These are phyloP conservation scores for Sphyrna mokarran DNA, from an alignment of 2,113 vertebrate genomes.

Conservation along the genomic window DNA sequence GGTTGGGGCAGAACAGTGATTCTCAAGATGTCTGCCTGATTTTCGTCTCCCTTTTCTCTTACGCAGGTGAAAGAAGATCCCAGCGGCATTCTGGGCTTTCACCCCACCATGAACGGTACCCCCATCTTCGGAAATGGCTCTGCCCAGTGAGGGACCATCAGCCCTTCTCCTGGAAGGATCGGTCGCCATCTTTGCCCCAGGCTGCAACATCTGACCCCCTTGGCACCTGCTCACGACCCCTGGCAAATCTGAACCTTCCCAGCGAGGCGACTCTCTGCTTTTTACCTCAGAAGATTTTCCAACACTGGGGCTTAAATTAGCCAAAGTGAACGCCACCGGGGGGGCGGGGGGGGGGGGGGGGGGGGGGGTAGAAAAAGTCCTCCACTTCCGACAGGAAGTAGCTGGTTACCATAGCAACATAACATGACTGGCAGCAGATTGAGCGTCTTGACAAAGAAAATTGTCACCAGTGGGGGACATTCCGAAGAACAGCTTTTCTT, in stretches of 20 bases:
- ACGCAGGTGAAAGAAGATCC: neutral
- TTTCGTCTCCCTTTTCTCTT: neutral
- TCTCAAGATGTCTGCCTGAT: neutral
- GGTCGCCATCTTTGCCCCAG: neutral
- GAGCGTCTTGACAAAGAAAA: neutral
- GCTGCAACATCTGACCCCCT: neutral
- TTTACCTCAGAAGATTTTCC: neutral
- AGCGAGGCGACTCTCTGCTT: neutral
- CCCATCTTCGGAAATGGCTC: conserved; percentile 15
- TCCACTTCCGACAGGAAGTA: neutral
- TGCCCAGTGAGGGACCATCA: neutral
- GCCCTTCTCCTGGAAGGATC: neutral
- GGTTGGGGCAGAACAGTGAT: neutral
- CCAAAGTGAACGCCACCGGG: neutral
- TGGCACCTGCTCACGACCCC: neutral
- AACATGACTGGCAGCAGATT: neutral
- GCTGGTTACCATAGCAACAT: neutral
- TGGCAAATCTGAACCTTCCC: neutral
- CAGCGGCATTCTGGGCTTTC: neutral
- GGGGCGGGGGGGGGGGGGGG: no score
- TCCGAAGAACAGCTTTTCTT: neutral
- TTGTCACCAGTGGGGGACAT: neutral
- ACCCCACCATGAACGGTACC: neutral
- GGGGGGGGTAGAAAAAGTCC: neutral
- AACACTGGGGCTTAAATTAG: neutral